Evolutionary conservation across 2,113 vertebrate genomes (phyloP), one percentile per base, ranked within the genome.

Genomic region (Protobothrops flavoviridis): DNA sequence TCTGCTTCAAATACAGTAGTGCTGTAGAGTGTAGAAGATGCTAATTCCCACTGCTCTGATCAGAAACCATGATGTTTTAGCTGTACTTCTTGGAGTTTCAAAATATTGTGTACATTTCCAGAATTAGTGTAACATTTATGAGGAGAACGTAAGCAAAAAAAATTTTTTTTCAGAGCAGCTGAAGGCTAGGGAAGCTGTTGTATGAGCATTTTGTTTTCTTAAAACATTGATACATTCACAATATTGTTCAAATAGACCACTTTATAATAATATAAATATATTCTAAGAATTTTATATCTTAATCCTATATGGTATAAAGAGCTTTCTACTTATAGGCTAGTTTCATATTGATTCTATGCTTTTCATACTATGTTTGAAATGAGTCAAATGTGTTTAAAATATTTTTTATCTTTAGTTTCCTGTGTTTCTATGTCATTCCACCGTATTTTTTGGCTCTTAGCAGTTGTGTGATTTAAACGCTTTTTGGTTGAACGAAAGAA

Each of bases 321-420:
- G 88, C 50, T 57, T 93, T 91, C 7, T 8, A 39, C 2, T n/a
- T n/a, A n/a, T 23, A 50, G 56, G 21, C 45, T 90, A 89, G 74
- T 92, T 64, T 94, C 48, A 20, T 92, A 89, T 17, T 24, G 48
- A 86, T 92, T 90, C 17, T 85, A 8, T 89, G 74, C 50, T 69
- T 55, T 85, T 50, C 55, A 33, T 88, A 33, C 55, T 56, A 69
- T 39, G 20, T 93, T 24, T 53, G 87, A 90, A 89, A 90, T 50
- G 91, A 94, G 69, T 89, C 87, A 93, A 74, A 57, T 69, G 7
- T 56, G 39, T 26, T 59, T 86, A 48, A n/a, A 94, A 85, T 81
- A 64, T 61, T 89, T 52, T 86, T 24, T 61, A 92, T 85, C 87
- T 87, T 90, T 90, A 45, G 92, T 93, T 93, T 39, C 86, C 92